Base-by-base conservation (phyloP, 2,113 vertebrate genomes). In the Thamnophis sirtalis region DNA sequence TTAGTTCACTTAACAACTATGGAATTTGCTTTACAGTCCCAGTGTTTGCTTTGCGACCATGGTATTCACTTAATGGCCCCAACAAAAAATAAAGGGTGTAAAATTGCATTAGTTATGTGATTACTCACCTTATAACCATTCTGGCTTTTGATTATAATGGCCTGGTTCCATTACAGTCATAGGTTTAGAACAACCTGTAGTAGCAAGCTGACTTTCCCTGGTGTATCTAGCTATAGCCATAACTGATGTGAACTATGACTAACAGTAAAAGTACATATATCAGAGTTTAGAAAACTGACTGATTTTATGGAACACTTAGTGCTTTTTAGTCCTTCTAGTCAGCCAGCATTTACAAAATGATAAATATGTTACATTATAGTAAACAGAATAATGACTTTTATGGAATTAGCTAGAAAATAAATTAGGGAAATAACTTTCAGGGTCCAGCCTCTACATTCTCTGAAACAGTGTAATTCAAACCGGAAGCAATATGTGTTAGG, bases 281-380 rank as follows among this genome's bases (percentile, higher is more conserved):
- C 98, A 98, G 98, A 99, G 98, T 98, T 99, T 99, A 98, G 98
- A 98, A 99, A 99, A 98, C 98, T 98, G 96, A 98, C 98, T 98
- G 98, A 98, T 97, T 99, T 99, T 98, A 99, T 98, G 98, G 98
- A 99, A 98, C 98, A 99, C 98, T 99, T 99, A n/a, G 13, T 33
- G n/a, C 13, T 73, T 17, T 73, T 73, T 73, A 73, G 5, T 73
- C 63, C 5, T 68, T 68, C 10, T 68, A n/a, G 4, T 73, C 13
- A 73, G n/a, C 63, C 63, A 73, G 5, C 63, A 33, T 73, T n/a
- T 73, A 33, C 33, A 73, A 33, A 73, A 33, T 73, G 33, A 73
- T 73, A 73, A 73, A 73, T n/a, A 33, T 98, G 99, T 98, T 98
- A 99, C 98, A 98, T 97, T 98, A 98, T 99, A 98, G 96, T 99